Base-by-base conservation (phyloP, 2,797 vertebrate genomes). In the Bryconaethiops microstoma region DNA sequence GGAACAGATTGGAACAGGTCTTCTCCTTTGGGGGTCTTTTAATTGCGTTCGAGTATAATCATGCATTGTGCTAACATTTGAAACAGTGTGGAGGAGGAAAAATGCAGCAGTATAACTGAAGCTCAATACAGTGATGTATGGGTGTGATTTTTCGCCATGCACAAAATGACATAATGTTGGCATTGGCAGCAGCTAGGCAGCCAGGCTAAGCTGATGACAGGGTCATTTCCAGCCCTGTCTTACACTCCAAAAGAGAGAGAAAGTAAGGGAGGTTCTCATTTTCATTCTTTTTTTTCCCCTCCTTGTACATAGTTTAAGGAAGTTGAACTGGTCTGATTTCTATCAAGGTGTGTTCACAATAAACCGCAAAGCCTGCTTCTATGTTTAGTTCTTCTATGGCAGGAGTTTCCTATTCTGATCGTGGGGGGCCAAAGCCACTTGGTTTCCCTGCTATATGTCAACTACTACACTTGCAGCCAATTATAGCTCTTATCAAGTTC, bases 131-230 rank as follows among this genome's bases (percentile, higher is more conserved):
- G 64, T 70, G 65, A 80, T 77, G 77, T 64, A 63, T 79, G 74
- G 78, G 68, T 62, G 74, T 35, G 23, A 55, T 74, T 76, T 80
- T 29, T 79, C n/a, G 64, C 55, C 76, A 52, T 78, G 60, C 80
- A 73, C 42, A 42, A 59, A 76, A 80, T 75, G 65, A 82, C 76
- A 79, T 83, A 80, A 79, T 86, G 83, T 85, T 86, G 80, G 59
- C 76, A 60, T 87, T 89, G 87, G 84, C 87, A 85, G 39, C 25
- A 75, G n/a, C 68, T 17, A 39, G 23, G 10, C 74, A 75, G n/a
- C 68, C 21, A 39, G 23, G 10, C 74, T 1, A 40, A 76, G 70
- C 72, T 82, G 79, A 78, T 83, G 73, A 76, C 64, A 79, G 55
- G 77, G 60, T 82, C 55, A 80, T 84, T 87, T 84, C 80, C 80